phyloP scores from a whole-genome alignment of 2,113 vertebrate species.

The Prionailurus viverrinus region DNA sequence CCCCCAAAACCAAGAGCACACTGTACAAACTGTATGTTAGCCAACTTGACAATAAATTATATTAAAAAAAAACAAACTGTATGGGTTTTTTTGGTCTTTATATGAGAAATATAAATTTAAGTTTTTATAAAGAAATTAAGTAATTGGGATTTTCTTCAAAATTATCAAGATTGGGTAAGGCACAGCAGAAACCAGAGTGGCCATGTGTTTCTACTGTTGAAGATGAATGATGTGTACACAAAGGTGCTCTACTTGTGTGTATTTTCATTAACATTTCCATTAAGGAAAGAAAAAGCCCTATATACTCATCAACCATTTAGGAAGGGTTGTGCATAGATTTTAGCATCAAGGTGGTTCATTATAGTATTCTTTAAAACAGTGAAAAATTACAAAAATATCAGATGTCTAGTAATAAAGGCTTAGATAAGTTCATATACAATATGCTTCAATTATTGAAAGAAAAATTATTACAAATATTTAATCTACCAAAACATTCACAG shows the following conservation, averaged over 20 bases:
- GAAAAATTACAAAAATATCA: not conserved
- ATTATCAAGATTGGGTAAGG: not conserved
- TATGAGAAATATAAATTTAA: constrained; percentile 39
- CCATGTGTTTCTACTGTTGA: not conserved
- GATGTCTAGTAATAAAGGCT: not conserved
- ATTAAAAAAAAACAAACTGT: too few relatives aligned
- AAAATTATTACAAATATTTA: constrained; percentile 43
- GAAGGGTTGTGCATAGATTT: constrained; percentile 10
- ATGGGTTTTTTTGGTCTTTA: not conserved
- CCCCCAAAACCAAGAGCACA: too few relatives aligned
- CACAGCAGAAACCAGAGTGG: not conserved
- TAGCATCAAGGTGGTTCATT: not conserved
- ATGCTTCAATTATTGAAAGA: constrained; percentile 36
- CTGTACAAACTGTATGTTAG: too few relatives aligned
- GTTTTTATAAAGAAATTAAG: constrained; percentile 34
- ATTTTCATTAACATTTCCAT: constrained; percentile 10
- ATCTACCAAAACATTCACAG: not conserved
- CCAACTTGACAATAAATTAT: too few relatives aligned
- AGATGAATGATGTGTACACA: not conserved
- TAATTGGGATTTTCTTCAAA: not conserved
- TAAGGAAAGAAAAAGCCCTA: not conserved
- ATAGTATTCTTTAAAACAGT: not conserved
- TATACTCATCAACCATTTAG: not conserved
- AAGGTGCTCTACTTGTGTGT: not conserved
- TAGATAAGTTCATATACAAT: not conserved